Conservation (phyloP, 2,797 vertebrate species). For the Eleutherodactylus coqui region DNA sequence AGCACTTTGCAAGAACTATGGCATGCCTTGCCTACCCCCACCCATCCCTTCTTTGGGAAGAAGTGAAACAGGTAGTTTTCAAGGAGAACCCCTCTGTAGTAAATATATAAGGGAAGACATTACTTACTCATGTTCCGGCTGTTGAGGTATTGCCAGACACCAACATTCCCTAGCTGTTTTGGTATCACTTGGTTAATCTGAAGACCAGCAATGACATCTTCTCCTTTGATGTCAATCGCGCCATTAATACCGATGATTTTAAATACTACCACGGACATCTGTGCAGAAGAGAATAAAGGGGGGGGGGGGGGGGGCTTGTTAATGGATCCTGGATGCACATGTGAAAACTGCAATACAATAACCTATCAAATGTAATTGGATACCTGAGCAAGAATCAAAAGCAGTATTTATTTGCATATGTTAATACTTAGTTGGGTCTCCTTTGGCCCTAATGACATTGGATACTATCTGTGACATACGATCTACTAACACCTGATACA, state of each 20-base stretch:
- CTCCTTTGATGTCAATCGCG: conserved; percentile 87
- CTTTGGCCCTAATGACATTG: no score
- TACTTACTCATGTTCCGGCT: conserved; percentile 91
- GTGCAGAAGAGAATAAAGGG: conserved; percentile 62
- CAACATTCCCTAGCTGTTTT: conserved; percentile 91
- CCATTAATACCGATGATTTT: conserved; percentile 89
- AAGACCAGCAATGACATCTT: conserved; percentile 87
- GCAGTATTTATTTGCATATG: no score
- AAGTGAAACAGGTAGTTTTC: no score
- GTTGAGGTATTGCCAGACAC: conserved; percentile 91
- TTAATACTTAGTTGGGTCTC: no score
- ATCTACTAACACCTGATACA: no score
- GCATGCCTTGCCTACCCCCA: no score
- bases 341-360: no score
- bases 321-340: background rate
- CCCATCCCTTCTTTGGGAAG: no score
- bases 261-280: conserved; percentile 96
- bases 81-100: background rate
- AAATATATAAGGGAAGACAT: background rate
- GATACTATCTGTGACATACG: no score
- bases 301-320: background rate
- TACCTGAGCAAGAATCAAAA: no score
- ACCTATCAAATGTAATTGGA: no score
- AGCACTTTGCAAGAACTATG: no score
- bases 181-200: conserved; percentile 88